Evolutionary conservation across 2,113 vertebrate genomes (phyloP).

Genomic region (Glareola pratincola): DNA sequence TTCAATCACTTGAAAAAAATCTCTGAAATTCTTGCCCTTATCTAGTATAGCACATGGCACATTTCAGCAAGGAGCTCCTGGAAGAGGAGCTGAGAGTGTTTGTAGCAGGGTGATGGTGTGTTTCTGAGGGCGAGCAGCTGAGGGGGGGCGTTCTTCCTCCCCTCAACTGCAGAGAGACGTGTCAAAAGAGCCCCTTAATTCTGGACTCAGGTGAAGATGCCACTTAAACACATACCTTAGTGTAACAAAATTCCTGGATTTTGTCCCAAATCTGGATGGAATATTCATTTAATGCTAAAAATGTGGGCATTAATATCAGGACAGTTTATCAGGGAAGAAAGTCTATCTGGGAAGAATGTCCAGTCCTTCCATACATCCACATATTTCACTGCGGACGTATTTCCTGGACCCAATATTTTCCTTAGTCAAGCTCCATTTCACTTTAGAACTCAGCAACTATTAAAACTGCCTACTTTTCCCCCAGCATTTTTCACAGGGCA

Average conservation of each 20-base stretch:
- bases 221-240: background rate
- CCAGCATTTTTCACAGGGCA: background rate
- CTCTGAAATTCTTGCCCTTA: slow-evolving; percentile 35
- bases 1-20: background rate
- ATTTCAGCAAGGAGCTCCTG: background rate
- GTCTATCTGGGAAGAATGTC: background rate
- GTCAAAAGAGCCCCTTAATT: background rate
- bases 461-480: background rate
- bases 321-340: background rate
- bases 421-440: background rate
- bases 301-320: background rate
- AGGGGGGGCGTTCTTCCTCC: fast-evolving
- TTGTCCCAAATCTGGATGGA: background rate
- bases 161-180: fast-evolving
- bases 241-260: background rate
- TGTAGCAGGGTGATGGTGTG: background rate
- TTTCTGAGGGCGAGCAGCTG: background rate
- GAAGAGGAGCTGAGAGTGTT: background rate
- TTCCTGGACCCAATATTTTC: background rate
- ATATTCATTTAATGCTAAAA: background rate
- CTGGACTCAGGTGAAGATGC: background rate
- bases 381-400: background rate
- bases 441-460: background rate
- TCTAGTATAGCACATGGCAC: background rate
- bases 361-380: background rate